Conservation (phyloP, 92 coral and sea anemone genomes). For the Porites cylindrica region DNA sequence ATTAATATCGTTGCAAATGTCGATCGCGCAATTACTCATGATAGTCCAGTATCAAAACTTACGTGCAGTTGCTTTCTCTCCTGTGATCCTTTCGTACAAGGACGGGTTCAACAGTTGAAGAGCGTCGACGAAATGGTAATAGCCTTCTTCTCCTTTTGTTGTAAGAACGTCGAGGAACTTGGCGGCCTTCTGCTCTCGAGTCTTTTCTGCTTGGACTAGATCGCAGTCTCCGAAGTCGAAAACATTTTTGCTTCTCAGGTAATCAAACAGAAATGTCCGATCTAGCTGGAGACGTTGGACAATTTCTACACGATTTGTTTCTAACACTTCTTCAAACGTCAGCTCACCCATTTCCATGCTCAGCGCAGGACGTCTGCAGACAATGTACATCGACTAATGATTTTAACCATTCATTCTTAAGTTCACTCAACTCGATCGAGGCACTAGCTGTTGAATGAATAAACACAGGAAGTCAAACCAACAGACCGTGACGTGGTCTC, state of each 20-base stretch:
- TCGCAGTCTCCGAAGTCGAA: constrained; percentile 91
- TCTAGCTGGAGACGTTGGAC: constrained; percentile 78
- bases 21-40: background rate
- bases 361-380: background rate
- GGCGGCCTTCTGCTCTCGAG: constrained; percentile 79
- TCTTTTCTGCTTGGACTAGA: constrained; percentile 72
- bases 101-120: constrained; percentile 81
- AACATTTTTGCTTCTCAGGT: constrained; percentile 77
- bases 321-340: constrained; percentile 69
- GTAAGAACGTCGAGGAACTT: constrained; percentile 78
- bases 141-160: constrained; percentile 80
- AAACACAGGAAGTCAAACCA: constrained; percentile 18
- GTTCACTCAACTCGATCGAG: background rate
- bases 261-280: constrained; percentile 79
- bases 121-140: constrained; percentile 79
- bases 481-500: background rate
- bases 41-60: constrained; percentile 36
- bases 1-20: background rate
- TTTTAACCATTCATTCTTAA: background rate
- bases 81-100: constrained; percentile 82
- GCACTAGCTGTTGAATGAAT: background rate
- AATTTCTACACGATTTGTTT: constrained; percentile 82
- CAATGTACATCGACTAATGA: background rate
- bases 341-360: constrained; percentile 57
- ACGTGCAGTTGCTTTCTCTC: constrained; percentile 84